Base-by-base conservation (phyloP, 2,888 invertebrate genomes). In the Eristalis tenax region DNA sequence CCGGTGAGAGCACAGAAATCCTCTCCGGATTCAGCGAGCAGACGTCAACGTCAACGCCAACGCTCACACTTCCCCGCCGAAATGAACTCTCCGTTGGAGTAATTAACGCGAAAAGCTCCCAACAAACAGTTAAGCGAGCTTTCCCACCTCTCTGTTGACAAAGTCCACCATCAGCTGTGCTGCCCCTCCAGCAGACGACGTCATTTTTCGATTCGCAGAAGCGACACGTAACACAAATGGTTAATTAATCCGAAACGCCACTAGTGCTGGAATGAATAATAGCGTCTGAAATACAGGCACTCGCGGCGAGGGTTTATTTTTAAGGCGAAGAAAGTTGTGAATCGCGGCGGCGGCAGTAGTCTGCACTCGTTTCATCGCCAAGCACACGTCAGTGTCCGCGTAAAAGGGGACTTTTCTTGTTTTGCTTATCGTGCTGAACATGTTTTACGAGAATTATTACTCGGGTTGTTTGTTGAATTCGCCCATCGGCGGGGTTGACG, bases 1-100 rank as follows among this genome's bases (percentile, higher is more conserved):
- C 15, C 13, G 59, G 15, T 15, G 43, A 43, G 23, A 59, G 13
- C 23, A 4, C 32, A 10, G 32, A 43, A 43, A 4, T 43, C 2
- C 18, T 70, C 75, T 81, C 75, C 59, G 59, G 18, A 82, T 82
- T 82, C 81, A 82, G 81, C 81, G 11, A 11, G 35, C 38, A 38
- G 38, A 28, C 35, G 65, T 71, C 66, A 77, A 69, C 50, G 65
- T 65, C 66, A 77, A 69, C 50, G 38, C 56, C 63, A 23, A 8
- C 38, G 59, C 65, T 73, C 35, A 69, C 23, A 69, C 65, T 82
- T 76, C 75, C 81, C 81, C 65, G 75, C 32, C 57, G 5, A 59
- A 82, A 76, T 82, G 81, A 82, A 82, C 40, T 35, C 28, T 18
- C 18, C 32, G 13, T n/a, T 18, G 18, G 61, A 40, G 43, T 50